These are phyloP conservation scores for Dendrocincla fuliginosa DNA, from an alignment of 2,797 vertebrate species.

Conservation along the genomic window DNA sequence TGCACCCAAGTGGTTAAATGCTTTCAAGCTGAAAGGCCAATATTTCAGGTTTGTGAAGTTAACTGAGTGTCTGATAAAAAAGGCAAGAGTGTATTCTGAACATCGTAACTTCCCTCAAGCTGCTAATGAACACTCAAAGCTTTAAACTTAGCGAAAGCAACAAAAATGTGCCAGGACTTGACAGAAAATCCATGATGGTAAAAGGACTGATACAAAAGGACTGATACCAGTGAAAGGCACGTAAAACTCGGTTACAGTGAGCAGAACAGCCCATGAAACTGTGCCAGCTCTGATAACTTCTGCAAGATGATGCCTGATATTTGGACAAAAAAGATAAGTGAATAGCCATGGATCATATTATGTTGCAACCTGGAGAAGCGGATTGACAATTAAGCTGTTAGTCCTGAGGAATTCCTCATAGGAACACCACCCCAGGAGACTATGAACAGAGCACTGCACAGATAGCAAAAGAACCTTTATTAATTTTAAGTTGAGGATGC, in stretches of 20 bases:
- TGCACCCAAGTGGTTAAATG: neutral
- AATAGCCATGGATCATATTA: neutral
- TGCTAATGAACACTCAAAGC: neutral
- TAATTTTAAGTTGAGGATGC: neutral
- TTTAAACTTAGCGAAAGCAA: neutral
- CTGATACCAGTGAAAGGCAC: neutral
- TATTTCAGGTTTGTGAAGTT: neutral
- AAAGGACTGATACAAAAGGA: neutral
- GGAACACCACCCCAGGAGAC: fast-evolving
- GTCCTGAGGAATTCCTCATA: neutral
- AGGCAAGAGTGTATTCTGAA: neutral
- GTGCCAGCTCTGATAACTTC: neutral
- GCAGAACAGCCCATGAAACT: neutral
- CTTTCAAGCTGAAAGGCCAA: neutral
- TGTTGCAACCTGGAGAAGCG: neutral
- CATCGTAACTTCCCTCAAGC: neutral
- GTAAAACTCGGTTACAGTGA: neutral
- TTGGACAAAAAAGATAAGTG: neutral
- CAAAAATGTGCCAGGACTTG: neutral
- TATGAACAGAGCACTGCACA: neutral
- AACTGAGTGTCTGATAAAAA: neutral
- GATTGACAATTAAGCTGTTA: neutral
- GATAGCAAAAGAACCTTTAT: neutral
- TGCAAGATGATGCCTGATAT: neutral
- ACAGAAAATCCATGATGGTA: neutral